Percentiles rank a stretch among this genome's conserved stretches.
phyloP scores from a whole-genome alignment of 2,888 invertebrate species.

The Caprella mutica region DNA sequence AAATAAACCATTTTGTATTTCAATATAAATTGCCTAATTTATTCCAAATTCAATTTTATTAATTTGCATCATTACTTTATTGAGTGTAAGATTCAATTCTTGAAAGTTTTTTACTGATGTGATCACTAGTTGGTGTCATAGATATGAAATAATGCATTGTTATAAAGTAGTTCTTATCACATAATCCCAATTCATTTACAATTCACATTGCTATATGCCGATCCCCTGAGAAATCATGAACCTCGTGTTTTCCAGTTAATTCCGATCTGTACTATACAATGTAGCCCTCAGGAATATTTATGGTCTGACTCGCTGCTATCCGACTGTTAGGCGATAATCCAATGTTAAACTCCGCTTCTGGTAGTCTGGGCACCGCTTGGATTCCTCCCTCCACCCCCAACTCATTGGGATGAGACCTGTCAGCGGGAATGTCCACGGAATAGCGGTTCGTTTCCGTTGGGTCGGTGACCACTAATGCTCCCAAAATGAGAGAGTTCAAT shows the following conservation, averaged over 20 bases:
- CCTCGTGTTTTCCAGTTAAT: conserved; percentile 6
- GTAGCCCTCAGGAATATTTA: conserved; percentile 1
- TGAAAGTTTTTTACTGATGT: background rate
- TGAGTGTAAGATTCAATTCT: background rate
- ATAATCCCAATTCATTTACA: too few species aligned
- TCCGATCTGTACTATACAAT: conserved; percentile 6
- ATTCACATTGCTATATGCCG: too few species aligned
- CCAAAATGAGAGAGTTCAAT: background rate
- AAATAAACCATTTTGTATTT: too few species aligned
- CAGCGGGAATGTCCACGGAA: too few species aligned
- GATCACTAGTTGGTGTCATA: background rate
- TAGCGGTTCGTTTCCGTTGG: background rate
- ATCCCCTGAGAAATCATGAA: too few species aligned
- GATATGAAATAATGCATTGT: background rate
- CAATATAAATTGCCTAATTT: background rate
- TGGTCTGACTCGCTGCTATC: background rate
- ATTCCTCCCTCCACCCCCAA: too few species aligned
- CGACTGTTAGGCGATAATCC: too few species aligned
- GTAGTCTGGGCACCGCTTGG: too few species aligned
- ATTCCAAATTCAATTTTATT: background rate
- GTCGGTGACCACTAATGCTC: background rate
- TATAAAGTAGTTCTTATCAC: too few species aligned
- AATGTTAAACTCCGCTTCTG: conserved; percentile 4
- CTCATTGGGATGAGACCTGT: too few species aligned
- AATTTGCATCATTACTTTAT: background rate